phyloP scores from a whole-genome alignment of 2,797 vertebrate species.

The Pangasius larnaudii region DNA sequence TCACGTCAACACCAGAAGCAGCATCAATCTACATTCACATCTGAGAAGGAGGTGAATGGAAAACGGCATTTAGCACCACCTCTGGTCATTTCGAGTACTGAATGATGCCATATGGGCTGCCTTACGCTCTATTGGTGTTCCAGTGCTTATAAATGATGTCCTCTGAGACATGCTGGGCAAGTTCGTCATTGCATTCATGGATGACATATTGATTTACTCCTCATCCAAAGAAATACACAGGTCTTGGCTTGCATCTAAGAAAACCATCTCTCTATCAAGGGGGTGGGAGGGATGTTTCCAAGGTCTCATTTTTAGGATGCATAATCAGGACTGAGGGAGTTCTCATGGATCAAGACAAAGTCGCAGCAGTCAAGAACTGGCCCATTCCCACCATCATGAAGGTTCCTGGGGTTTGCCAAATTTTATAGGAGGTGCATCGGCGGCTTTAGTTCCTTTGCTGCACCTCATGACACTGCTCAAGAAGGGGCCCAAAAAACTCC shows the following conservation, averaged over 20 bases:
- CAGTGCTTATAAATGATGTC: conserved; percentile 9
- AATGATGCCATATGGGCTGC: conserved; percentile 9
- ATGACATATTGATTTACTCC: conserved; percentile 7
- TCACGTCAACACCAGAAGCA: not conserved
- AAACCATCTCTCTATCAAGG: not conserved
- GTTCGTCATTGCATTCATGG: conserved; percentile 16
- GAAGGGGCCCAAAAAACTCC: not conserved
- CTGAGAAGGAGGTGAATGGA: not conserved
- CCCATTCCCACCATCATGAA: not conserved
- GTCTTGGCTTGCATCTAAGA: not conserved
- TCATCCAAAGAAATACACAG: not conserved
- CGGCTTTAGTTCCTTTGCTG: not conserved
- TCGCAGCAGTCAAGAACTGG: not conserved
- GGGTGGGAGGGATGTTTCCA: not conserved
- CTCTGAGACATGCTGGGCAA: conserved; percentile 27
- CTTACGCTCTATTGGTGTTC: conserved; percentile 13
- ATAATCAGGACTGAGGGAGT: not conserved
- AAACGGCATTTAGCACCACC: not conserved
- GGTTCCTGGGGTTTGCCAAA: not conserved
- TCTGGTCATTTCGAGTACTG: not conserved
- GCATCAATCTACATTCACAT: not conserved
- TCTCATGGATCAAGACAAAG: not conserved
- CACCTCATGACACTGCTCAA: not conserved
- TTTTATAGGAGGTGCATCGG: not conserved
- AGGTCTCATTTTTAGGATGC: not conserved